Evolutionary conservation across 1,140 invertebrate species (phyloP).

Genomic region (Diachasma alloeum): DNA sequence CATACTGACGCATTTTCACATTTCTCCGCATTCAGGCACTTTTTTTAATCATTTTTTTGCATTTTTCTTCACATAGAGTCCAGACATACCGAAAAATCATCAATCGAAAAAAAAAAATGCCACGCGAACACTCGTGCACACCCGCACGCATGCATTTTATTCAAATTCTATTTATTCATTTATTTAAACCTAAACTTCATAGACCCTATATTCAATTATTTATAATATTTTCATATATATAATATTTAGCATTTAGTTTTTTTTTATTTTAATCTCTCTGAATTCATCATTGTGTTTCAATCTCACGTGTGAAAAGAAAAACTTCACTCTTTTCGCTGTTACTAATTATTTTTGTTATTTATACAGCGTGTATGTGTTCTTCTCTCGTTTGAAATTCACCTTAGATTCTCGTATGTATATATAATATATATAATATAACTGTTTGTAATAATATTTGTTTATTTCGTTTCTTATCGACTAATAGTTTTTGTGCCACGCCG

Average conservation of each 20-base stretch:
- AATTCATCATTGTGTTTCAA: conserved; percentile 47
- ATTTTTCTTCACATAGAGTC: neutral
- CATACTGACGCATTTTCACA: conserved; percentile 29
- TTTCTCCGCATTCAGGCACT: conserved; percentile 12
- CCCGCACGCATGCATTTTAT: conserved; percentile 37
- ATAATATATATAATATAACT: conserved; percentile 67
- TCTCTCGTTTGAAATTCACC: conserved; percentile 48
- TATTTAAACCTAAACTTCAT: conserved; percentile 61
- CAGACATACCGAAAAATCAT: conserved; percentile 19
- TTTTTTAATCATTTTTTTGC: conserved; percentile 13
- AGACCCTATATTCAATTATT: conserved; percentile 65
- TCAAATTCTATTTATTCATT: conserved; percentile 42
- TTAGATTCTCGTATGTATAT: conserved; percentile 60
- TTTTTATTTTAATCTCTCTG: neutral
- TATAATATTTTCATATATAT: conserved; percentile 16
- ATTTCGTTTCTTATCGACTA: conserved; percentile 64
- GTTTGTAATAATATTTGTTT: conserved; percentile 66
- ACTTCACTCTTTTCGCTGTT: neutral
- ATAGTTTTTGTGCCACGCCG: conserved; percentile 64
- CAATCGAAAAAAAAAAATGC: neutral
- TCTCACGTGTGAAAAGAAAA: conserved; percentile 26
- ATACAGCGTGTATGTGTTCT: conserved; percentile 13
- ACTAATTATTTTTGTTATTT: neutral
- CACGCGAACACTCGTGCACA: neutral
- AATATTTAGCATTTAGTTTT: conserved; percentile 63